phyloP scores from a whole-genome alignment of 2,888 invertebrate genomes.

The Clusia tigrina region DNA sequence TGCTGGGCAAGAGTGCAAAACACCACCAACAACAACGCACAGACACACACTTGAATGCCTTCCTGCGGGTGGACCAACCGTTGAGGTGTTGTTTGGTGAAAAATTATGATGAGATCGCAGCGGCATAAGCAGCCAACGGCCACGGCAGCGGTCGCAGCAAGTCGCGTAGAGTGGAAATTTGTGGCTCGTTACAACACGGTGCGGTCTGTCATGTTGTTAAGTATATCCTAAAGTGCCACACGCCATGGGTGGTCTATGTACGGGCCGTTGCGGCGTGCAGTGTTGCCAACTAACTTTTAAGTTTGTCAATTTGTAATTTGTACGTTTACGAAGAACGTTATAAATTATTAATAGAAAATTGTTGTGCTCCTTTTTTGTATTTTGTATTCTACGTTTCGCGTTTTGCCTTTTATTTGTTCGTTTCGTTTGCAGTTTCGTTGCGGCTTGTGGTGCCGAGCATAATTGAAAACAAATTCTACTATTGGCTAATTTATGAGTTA shows the following conservation, averaged over 20 bases:
- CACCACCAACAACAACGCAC: slow-evolving; percentile 31
- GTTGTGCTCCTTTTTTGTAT: slow-evolving; percentile 29
- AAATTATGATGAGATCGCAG: slow-evolving; percentile 50
- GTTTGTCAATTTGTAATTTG: slow-evolving; percentile 55
- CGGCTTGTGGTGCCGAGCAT: slow-evolving; percentile 54
- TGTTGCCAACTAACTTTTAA: slow-evolving; percentile 23
- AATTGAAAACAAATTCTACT: slow-evolving; percentile 55
- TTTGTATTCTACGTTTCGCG: not conserved
- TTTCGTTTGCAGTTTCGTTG: too few species aligned
- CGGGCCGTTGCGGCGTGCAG: slow-evolving; percentile 12
- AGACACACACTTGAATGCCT: slow-evolving; percentile 20
- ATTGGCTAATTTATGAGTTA: slow-evolving; percentile 54
- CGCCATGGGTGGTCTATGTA: slow-evolving; percentile 52
- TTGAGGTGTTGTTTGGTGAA: slow-evolving; percentile 58
- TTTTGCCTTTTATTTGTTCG: slow-evolving; percentile 3
- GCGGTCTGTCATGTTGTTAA: slow-evolving; percentile 38
- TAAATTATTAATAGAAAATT: slow-evolving; percentile 57
- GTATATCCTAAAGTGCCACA: slow-evolving; percentile 39
- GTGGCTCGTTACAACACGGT: slow-evolving; percentile 49
- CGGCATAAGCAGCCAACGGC: not conserved
- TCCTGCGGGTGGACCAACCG: slow-evolving; percentile 37
- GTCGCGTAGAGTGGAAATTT: slow-evolving; percentile 36
- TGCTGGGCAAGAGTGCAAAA: slow-evolving; percentile 43
- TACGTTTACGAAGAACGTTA: slow-evolving; percentile 43
- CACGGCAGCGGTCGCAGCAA: slow-evolving; percentile 19